These are phyloP conservation scores for Dascillus cervinus DNA, from an alignment of 2,888 invertebrate genomes.

Conservation along the genomic window DNA sequence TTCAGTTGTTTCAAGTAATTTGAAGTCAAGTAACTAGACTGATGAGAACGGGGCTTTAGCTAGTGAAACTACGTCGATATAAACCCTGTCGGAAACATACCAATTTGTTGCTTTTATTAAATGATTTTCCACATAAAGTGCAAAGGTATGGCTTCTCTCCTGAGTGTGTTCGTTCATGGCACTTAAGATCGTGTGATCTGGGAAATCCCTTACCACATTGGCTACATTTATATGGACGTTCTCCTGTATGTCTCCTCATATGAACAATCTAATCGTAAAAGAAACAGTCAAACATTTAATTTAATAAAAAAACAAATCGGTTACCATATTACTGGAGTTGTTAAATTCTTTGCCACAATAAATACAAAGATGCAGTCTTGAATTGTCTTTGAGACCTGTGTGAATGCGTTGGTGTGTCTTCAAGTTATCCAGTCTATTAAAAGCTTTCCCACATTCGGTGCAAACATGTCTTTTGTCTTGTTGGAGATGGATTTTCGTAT, in stretches of 20 bases:
- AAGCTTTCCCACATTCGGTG: slow-evolving; percentile 55
- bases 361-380: slow-evolving; percentile 40
- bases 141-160: slow-evolving; percentile 43
- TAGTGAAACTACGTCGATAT: too few relatives aligned
- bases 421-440: slow-evolving; percentile 46
- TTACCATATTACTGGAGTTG: slow-evolving; percentile 44
- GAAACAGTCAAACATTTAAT: not conserved
- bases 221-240: slow-evolving; percentile 41
- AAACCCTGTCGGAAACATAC: too few relatives aligned
- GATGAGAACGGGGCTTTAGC: too few relatives aligned
- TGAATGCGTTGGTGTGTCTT: slow-evolving; percentile 41
- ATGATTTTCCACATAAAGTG: slow-evolving; percentile 41
- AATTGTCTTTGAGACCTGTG: slow-evolving; percentile 37
- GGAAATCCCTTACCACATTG: slow-evolving; percentile 43
- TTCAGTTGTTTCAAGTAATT: too few relatives aligned
- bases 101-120: slow-evolving; percentile 44
- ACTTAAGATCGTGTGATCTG: slow-evolving; percentile 42
- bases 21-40: too few relatives aligned
- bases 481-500: slow-evolving; percentile 52
- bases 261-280: slow-evolving; percentile 38
- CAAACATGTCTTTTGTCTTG: slow-evolving; percentile 48
- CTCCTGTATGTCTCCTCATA: slow-evolving; percentile 42
- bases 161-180: slow-evolving; percentile 42
- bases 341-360: slow-evolving; percentile 44
- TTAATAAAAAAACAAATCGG: slow-evolving; percentile 7